Evolutionary conservation across 2,113 vertebrate genomes (phyloP).

Genomic region (Toxotes jaculatrix): DNA sequence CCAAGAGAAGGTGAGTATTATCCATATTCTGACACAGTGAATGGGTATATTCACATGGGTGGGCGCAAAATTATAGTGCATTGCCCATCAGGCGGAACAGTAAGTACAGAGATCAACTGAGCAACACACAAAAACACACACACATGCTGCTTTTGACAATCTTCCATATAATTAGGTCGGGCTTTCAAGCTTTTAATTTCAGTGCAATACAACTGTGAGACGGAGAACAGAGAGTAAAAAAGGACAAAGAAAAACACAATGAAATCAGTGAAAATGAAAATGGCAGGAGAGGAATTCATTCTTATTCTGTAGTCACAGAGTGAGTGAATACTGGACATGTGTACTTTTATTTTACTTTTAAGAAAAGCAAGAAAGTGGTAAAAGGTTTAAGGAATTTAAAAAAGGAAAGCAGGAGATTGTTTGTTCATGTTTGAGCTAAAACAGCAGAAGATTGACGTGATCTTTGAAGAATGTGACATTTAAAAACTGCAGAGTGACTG

Average conservation of each 20-base stretch:
- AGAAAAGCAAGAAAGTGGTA: neutral
- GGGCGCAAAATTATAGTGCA: neutral
- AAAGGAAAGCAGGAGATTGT: neutral
- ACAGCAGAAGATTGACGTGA: neutral
- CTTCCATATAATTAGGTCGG: slow-evolving; percentile 2
- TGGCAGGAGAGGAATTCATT: neutral
- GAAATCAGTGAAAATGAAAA: neutral
- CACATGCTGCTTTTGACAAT: neutral
- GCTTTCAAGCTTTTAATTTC: neutral
- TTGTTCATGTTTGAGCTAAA: neutral
- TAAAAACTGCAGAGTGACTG: neutral
- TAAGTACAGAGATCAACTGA: neutral
- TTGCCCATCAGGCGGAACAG: neutral
- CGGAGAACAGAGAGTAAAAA: neutral
- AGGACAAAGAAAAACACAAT: neutral
- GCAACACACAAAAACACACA: neutral
- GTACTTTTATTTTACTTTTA: neutral
- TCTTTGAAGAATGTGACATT: neutral
- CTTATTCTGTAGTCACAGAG: neutral
- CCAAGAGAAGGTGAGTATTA: neutral
- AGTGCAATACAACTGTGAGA: neutral
- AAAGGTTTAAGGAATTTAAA: neutral
- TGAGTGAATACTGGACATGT: neutral
- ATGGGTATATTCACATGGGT: neutral
- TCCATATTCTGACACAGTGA: neutral